phyloP scores from a whole-genome alignment of 2,797 vertebrate species.

The Anisognathus igniventris region DNA sequence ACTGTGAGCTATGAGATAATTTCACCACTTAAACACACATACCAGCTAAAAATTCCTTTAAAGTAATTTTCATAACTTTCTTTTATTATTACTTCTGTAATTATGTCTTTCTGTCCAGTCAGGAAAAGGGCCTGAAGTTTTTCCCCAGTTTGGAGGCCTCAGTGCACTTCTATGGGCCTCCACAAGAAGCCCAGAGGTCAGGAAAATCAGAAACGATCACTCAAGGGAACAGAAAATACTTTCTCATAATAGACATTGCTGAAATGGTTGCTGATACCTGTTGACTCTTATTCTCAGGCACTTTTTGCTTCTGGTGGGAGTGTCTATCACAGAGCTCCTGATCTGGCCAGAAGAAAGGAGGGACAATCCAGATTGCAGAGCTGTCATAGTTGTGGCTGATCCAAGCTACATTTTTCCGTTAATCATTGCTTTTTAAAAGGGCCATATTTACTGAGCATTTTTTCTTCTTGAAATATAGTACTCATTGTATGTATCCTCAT shows the following conservation, averaged over 20 bases:
- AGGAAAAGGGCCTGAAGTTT: background rate
- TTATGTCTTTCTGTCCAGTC: background rate
- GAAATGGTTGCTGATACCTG: background rate
- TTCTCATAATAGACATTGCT: background rate
- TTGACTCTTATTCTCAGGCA: background rate
- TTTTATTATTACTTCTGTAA: conserved; percentile 1
- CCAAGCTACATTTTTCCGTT: background rate
- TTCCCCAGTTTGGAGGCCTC: background rate
- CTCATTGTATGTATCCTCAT: background rate
- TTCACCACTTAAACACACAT: background rate
- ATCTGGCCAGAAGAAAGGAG: background rate
- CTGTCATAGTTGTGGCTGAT: background rate
- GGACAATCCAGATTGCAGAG: background rate
- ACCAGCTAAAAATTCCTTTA: background rate
- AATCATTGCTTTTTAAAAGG: background rate
- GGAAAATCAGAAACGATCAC: background rate
- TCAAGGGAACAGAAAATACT: background rate
- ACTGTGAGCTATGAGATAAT: background rate
- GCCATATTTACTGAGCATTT: background rate
- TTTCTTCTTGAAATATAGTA: background rate
- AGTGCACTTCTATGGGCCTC: background rate
- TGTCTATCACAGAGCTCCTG: background rate
- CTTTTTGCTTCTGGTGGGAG: background rate
- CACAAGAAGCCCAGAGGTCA: background rate
- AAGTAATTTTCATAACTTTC: conserved; percentile 9